Evolutionary conservation across 2,888 invertebrate species (phyloP).

Genomic region (Leptinotarsa haldemani): DNA sequence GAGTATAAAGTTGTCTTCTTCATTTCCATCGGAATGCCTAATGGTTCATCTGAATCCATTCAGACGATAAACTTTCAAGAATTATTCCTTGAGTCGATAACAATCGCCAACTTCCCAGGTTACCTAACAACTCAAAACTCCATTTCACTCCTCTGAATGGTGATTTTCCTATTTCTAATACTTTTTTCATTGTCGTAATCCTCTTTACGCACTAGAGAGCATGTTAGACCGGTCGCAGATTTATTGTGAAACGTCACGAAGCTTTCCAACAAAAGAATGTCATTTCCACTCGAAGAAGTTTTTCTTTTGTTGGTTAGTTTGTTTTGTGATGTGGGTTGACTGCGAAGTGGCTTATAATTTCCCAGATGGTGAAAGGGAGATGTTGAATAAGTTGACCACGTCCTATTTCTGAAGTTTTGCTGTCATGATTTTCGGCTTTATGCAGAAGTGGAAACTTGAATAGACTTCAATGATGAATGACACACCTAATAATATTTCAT

Average conservation of each 20-base stretch:
- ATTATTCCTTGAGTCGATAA: not conserved
- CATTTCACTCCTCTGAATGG: not conserved
- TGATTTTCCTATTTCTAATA: conserved; percentile 5
- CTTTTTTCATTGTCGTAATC: conserved; percentile 5
- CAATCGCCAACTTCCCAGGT: not conserved
- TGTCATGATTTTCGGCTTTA: not conserved
- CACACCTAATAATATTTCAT: no score
- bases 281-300: conserved; percentile 3
- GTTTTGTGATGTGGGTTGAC: conserved; percentile 7
- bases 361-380: not conserved
- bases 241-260: conserved; percentile 10
- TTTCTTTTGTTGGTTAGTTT: conserved; percentile 10
- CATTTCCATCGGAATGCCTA: no score
- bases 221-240: not conserved
- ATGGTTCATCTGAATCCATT: no score
- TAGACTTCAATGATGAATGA: no score
- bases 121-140: conserved; percentile 3
- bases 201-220: conserved; percentile 9
- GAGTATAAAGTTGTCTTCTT: no score
- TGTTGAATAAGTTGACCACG: not conserved
- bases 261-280: conserved; percentile 1
- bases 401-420: not conserved
- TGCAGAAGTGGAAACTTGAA: no score
- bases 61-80: no score
- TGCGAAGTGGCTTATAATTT: conserved; percentile 3